Evolutionary conservation across 2,888 invertebrate genomes (phyloP).

Genomic region (Tupiocoris notatus): DNA sequence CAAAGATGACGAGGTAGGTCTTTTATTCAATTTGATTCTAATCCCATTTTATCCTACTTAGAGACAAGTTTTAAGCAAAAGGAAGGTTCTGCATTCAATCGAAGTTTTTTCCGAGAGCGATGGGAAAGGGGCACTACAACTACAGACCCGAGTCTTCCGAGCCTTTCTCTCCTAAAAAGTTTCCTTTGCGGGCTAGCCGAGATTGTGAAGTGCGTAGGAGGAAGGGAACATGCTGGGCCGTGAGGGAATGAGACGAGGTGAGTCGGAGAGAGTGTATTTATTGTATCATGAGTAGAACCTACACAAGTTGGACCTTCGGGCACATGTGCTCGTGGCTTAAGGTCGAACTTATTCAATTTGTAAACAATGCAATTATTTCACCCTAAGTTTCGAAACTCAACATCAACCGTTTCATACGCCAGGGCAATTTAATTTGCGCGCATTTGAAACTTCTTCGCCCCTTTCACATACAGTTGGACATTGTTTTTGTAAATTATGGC

Average conservation of each 20-base stretch:
- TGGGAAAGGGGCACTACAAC: background rate
- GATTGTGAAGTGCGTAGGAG: too few relatives aligned
- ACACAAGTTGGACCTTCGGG: slow-evolving; percentile 7
- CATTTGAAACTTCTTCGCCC: too few relatives aligned
- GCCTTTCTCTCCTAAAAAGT: background rate
- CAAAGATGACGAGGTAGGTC: background rate
- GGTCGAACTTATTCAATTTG: slow-evolving; percentile 34
- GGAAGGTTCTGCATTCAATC: slow-evolving; percentile 6
- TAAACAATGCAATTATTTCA: slow-evolving; percentile 36
- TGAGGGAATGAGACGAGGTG: background rate
- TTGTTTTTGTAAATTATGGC: too few relatives aligned
- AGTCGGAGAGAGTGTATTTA: background rate
- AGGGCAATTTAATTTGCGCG: too few relatives aligned
- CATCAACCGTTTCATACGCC: too few relatives aligned
- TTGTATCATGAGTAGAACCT: slow-evolving; percentile 1
- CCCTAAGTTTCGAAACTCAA: background rate
- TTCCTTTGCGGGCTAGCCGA: background rate
- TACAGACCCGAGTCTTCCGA: background rate
- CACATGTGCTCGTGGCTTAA: slow-evolving; percentile 29
- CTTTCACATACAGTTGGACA: too few relatives aligned
- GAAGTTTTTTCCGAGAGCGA: slow-evolving; percentile 15
- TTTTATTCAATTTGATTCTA: slow-evolving; percentile 8
- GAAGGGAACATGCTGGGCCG: background rate
- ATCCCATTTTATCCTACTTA: slow-evolving; percentile 12
- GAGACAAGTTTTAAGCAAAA: slow-evolving; percentile 2